Conservation (phyloP, 1,140 invertebrate species). For the Meteorus sp. region DNA sequence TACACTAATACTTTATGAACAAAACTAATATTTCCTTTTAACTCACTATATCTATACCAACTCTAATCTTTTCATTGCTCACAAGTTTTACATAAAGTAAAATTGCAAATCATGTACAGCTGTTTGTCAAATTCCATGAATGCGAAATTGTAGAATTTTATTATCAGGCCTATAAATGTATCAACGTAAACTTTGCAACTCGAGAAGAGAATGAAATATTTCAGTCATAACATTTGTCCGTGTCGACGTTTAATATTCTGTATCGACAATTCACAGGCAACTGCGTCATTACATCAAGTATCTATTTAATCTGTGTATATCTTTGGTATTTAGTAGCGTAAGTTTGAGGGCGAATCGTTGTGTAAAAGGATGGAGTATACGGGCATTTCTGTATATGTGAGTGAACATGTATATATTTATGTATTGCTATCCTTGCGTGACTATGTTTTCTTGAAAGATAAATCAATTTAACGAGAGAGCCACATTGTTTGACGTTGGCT, state of each 20-base stretch:
- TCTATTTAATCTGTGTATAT: no score
- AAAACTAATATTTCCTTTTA: conserved; percentile 16
- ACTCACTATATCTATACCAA: background rate
- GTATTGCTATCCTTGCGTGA: conserved; percentile 27
- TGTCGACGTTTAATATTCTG: conserved; percentile 25
- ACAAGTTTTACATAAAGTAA: no score
- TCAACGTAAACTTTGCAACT: conserved; percentile 28
- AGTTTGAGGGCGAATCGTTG: no score
- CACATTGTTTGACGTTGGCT: conserved; percentile 12
- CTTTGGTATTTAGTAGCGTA: no score
- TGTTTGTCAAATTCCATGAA: background rate
- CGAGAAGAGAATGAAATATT: conserved; percentile 27
- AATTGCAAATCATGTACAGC: no score
- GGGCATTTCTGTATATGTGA: conserved; percentile 2
- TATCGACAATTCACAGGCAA: conserved; percentile 17
- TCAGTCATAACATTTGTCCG: conserved; percentile 23
- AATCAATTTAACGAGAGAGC: conserved; percentile 32
- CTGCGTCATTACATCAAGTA: background rate
- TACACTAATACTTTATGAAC: no score
- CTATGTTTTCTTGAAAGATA: conserved; percentile 27
- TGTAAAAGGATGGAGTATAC: background rate
- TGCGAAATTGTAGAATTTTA: conserved; percentile 20
- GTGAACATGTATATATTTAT: conserved; percentile 11
- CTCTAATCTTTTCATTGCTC: background rate
- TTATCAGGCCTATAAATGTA: conserved; percentile 28